phyloP scores from a whole-genome alignment of 2,797 vertebrate genomes.

The Mustela erminea region DNA sequence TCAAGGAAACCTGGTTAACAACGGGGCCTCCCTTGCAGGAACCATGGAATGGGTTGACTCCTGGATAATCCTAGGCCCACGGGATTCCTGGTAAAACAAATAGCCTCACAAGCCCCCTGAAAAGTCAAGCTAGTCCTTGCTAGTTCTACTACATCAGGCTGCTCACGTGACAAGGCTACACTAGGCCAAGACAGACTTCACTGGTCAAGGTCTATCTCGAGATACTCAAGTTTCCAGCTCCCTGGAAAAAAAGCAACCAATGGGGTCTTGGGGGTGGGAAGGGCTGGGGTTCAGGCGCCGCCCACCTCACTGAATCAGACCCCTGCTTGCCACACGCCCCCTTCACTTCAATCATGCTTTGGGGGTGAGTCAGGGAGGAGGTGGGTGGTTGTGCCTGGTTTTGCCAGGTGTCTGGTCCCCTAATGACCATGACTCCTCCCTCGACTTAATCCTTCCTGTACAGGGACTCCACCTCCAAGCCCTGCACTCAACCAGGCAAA shows the following conservation, averaged over 20 bases:
- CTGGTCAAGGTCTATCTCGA: background rate
- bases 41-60: background rate
- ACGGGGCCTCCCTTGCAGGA: background rate
- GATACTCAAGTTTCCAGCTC: background rate
- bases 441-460: background rate
- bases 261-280: background rate
- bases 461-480: background rate
- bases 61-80: background rate
- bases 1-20: background rate
- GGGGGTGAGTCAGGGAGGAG: slow-evolving; percentile 61
- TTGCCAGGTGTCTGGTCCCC: background rate
- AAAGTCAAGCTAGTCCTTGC: background rate
- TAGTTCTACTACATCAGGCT: background rate
- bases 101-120: background rate
- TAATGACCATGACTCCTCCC: slow-evolving; percentile 45
- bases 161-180: background rate
- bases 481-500: background rate
- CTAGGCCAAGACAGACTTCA: background rate
- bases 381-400: background rate
- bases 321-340: background rate
- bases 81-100: background rate
- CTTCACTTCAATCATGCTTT: background rate
- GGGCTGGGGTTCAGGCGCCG: background rate
- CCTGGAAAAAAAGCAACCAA: background rate
- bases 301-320: background rate